phyloP scores from a whole-genome alignment of 2,797 vertebrate genomes.

The Catamblyrhynchus diadema region DNA sequence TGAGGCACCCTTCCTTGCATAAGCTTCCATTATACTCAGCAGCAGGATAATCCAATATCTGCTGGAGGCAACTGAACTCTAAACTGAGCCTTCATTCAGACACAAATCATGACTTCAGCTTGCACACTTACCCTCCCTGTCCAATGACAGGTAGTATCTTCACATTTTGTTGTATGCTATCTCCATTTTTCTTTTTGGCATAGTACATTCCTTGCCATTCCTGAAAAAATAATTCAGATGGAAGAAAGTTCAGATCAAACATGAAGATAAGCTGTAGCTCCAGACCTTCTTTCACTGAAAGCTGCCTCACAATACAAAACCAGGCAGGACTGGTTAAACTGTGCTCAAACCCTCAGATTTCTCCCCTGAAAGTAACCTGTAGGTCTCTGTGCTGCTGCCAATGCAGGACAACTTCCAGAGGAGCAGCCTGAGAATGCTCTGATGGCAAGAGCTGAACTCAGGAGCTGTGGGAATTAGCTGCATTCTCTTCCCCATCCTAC shows the following conservation, averaged over 20 bases:
- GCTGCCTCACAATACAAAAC: background rate
- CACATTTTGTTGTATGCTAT: slow-evolving; percentile 95
- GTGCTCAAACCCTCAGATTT: background rate
- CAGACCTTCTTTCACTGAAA: background rate
- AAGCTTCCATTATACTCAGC: background rate
- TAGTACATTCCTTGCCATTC: slow-evolving; percentile 98
- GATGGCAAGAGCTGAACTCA: background rate
- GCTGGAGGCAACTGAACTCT: background rate
- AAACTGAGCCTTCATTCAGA: background rate
- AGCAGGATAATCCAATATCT: background rate
- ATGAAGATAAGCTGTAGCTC: background rate
- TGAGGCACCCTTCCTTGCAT: background rate
- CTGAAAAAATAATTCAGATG: slow-evolving; percentile 70
- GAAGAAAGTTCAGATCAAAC: background rate
- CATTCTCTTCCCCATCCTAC: background rate
- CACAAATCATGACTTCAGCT: background rate
- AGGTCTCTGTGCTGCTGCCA: background rate
- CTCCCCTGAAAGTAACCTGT: background rate
- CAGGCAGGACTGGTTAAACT: background rate
- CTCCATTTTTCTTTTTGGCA: slow-evolving; percentile 95
- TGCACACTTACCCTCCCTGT: slow-evolving; percentile 92
- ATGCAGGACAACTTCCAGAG: background rate
- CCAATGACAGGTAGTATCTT: slow-evolving; percentile 96
- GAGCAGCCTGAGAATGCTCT: background rate
- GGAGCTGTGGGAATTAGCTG: background rate